A percentile compares a stretch with the other conserved stretches of the same genome.
Conservation (phyloP, 2,888 invertebrate genomes). For the Apamea sordens region DNA sequence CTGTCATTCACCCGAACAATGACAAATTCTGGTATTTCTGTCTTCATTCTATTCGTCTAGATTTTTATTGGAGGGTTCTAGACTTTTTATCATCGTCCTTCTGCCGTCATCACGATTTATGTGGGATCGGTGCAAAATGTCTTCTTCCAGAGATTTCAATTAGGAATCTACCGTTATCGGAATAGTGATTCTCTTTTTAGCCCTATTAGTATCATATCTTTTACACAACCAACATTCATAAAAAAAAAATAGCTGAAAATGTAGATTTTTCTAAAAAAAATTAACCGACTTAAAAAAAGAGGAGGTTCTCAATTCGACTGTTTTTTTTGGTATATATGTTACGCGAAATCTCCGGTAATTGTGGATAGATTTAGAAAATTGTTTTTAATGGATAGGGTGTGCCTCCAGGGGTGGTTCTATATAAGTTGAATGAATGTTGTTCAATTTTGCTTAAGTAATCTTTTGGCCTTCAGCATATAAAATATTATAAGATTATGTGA, state of each 20-base stretch:
- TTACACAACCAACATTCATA: background rate
- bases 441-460: no score
- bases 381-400: no score
- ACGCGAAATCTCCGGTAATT: no score
- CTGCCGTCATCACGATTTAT: background rate
- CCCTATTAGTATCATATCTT: background rate
- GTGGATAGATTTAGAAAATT: no score
- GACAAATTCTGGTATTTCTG: constrained; percentile 69
- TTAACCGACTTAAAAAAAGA: background rate
- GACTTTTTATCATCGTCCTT: background rate
- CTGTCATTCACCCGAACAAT: constrained; percentile 64
- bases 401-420: no score
- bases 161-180: background rate
- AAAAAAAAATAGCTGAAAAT: background rate
- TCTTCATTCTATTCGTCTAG: constrained; percentile 19
- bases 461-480: no score
- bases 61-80: background rate
- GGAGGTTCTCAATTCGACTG: no score
- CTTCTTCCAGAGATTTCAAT: background rate
- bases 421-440: no score
- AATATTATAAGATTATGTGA: no score
- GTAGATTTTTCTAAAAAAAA: background rate
- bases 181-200: background rate
- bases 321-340: no score
- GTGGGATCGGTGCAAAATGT: background rate